Conservation (phyloP, 1,140 invertebrate genomes). For the Cephus cinctus region DNA sequence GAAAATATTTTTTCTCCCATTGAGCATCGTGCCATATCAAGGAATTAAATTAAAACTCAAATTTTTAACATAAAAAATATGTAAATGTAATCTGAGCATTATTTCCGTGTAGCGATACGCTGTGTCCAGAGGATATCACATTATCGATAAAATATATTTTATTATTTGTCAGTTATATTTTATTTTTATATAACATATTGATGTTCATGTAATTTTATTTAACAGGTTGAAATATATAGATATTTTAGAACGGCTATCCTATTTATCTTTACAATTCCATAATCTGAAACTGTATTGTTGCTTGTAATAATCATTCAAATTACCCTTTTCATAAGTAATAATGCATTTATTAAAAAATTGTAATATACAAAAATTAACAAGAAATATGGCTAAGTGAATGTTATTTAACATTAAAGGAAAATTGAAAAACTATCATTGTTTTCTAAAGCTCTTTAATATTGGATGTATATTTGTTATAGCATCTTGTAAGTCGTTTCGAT, state of each 20-base stretch:
- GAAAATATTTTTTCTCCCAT: no score
- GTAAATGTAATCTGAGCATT: no score
- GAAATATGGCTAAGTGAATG: background rate
- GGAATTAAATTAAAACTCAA: no score
- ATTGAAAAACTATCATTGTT: conserved; percentile 64
- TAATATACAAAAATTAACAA: conserved; percentile 15
- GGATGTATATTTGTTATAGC: conserved; percentile 96
- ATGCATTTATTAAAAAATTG: conserved; percentile 4
- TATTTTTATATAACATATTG: conserved; percentile 23
- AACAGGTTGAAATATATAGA: conserved; percentile 20
- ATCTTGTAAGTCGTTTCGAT: conserved; percentile 88
- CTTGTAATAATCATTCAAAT: no score
- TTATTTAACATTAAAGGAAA: conserved; percentile 7
- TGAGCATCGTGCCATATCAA: no score
- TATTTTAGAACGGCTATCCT: no score
- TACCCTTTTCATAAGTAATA: no score
- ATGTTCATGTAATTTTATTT: conserved; percentile 14
- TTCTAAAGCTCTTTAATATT: conserved; percentile 93
- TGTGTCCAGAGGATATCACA: background rate
- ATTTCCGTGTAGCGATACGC: no score
- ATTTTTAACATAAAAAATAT: no score
- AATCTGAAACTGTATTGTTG: no score
- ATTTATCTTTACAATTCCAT: no score
- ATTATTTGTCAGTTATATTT: conserved; percentile 26
- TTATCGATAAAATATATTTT: conserved; percentile 12